Percentiles rank a stretch among this genome's conserved stretches.
Evolutionary conservation across 1,140 invertebrate genomes (phyloP).

Genomic region (Zaprionus lachaisei): DNA sequence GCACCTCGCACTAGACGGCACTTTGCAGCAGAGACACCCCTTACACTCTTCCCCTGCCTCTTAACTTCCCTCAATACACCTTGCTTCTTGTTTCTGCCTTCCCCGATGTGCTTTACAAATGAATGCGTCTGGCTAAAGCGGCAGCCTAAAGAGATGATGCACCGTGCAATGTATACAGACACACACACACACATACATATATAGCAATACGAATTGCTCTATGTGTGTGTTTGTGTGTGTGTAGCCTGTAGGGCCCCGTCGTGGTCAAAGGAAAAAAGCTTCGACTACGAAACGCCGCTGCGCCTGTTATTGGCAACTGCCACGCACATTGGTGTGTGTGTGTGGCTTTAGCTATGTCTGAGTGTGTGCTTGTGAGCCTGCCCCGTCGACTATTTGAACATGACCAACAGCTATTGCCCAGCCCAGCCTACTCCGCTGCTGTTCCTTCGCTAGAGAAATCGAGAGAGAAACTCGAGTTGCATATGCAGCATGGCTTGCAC

Average conservation of each 20-base stretch:
- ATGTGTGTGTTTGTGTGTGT: background rate
- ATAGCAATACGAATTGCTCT: background rate
- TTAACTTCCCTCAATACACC: conserved; percentile 5
- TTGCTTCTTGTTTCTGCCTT: too few relatives aligned
- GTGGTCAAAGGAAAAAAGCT: conserved; percentile 79
- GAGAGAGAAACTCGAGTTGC: conserved; percentile 71
- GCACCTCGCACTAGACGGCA: conserved; percentile 21
- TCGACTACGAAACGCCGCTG: conserved; percentile 67
- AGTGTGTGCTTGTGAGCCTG: conserved; percentile 17
- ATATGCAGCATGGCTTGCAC: conserved; percentile 66
- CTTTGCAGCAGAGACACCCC: background rate
- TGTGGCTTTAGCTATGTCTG: conserved; percentile 8
- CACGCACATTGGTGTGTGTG: conserved; percentile 29
- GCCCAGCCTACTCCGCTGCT: conserved; percentile 34
- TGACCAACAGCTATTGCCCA: conserved; percentile 70
- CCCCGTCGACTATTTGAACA: conserved; percentile 67
- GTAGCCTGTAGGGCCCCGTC: conserved; percentile 39
- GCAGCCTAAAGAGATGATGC: conserved; percentile 46
- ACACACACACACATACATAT: background rate
- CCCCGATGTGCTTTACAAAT: conserved; percentile 63
- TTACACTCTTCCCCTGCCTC: background rate
- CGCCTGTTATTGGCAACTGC: conserved; percentile 78
- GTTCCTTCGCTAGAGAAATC: conserved; percentile 41
- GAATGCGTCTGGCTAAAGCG: conserved; percentile 69
- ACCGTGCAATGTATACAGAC: conserved; percentile 9